phyloP scores from a whole-genome alignment of 2,888 invertebrate genomes.

The Andrena bicolor region DNA sequence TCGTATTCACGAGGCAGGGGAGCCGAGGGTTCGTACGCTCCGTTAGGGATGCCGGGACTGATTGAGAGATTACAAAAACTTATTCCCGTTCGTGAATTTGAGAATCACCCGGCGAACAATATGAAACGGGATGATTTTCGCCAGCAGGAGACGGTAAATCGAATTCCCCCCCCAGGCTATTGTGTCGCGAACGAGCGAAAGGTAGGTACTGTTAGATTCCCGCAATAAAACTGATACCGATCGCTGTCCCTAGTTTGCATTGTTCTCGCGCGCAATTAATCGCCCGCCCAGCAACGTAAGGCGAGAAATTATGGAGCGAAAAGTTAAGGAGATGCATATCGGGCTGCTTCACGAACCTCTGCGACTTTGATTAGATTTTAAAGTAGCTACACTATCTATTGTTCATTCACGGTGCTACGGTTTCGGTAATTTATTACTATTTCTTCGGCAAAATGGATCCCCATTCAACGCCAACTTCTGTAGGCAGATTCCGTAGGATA shows the following conservation, averaged over 20 bases:
- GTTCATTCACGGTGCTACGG: too few species aligned
- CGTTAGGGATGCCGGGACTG: constrained; percentile 41
- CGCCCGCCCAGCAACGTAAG: neutral
- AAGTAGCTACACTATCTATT: neutral
- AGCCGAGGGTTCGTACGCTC: constrained; percentile 16
- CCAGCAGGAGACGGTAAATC: neutral
- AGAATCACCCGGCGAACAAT: constrained; percentile 9
- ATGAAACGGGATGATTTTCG: constrained; percentile 16
- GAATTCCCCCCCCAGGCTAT: neutral
- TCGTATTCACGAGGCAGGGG: constrained; percentile 51
- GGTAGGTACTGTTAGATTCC: constrained; percentile 40
- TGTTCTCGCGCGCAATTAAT: constrained; percentile 24
- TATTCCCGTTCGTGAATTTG: constrained; percentile 35
- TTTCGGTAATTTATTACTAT: too few species aligned
- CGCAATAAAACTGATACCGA: constrained; percentile 35
- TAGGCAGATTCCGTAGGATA: too few species aligned
- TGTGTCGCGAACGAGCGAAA: neutral
- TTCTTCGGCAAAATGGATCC: too few species aligned
- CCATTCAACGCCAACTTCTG: too few species aligned
- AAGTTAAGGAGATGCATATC: neutral
- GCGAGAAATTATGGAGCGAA: constrained; percentile 20
- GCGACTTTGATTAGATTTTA: neutral
- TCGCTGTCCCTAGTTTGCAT: constrained; percentile 23
- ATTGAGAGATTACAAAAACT: constrained; percentile 55
- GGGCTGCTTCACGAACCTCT: too few species aligned